Evolutionary conservation across 2,888 invertebrate genomes (phyloP), one percentile per base, ranked within the genome.

Genomic region (Mythimna impura): DNA sequence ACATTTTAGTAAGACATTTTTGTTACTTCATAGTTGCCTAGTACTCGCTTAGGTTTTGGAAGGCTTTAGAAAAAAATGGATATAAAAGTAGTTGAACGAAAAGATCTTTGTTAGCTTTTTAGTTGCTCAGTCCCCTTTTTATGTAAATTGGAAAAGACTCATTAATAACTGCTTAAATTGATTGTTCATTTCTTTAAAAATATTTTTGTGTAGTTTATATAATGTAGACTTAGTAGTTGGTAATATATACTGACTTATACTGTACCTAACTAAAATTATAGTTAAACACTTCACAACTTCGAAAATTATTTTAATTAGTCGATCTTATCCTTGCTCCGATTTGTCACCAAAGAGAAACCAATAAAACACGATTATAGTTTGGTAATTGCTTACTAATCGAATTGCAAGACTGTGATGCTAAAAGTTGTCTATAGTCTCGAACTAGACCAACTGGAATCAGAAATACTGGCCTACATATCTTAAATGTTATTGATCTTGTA

Each of bases 401-500:
- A 25, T 66, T 62, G 68, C 40, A 50, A 80, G 47, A 65, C 25
- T 52, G 10, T 78, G 17, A 40, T 43, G 63, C 20, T 36, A 22
- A 76, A 65, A 60, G 30, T 66, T 66, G 47, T 63, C 47, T 63
- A 52, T 34, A 70, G 47, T 20, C 20, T 25, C 47, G 30, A 61
- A 67, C 64, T 65, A 72, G 54, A 62, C 36, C 57, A 43, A 68
- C 40, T 76, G 65, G 62, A 68, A 68, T 58, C 43, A 78, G 43
- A 66, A 68, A 58, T 72, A 81, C 50, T 78, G 78, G 66, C 80
- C 82, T 78, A 80, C 63, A 73, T 78, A 70, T 60, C 14, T 60
- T 62, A 60, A 63, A 54, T 66, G 20, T 47, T 78, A 82, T 73
- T 69, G 80, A 82, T 80, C 78, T 72, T 12, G 55, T n/a, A 73